Base-by-base conservation (phyloP, 2,113 vertebrate species). In the Genyomyrus donnyi region DNA sequence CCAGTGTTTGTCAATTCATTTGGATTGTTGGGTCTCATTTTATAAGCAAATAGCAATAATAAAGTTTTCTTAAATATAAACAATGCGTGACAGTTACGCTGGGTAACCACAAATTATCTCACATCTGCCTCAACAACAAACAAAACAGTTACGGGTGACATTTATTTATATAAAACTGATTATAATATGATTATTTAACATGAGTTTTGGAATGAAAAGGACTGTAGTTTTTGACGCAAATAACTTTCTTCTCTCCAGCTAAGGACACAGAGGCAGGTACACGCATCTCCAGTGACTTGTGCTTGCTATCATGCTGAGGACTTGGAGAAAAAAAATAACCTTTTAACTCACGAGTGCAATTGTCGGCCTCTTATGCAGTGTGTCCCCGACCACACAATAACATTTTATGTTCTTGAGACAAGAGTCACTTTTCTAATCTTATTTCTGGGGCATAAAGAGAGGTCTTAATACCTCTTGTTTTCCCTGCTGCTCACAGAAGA, bases 351-450 rank as follows among this genome's bases (percentile, higher is more conserved):
- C 2, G 27, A 90, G 58, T 90, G 48, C 31, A 74, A 88, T 49
- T 39, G n/a, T 42, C 11, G 8, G 45, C 53, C 90, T 74, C 80
- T 89, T 89, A 49, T 52, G 74, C 84, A 53, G 77, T 52, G 31
- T 89, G 52, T 89, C 87, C 80, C 83, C 52, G 13, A 84, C 42
- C 19, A 70, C 77, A 90, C 70, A 91, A 91, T 89, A 86, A 85
- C 88, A 89, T 91, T 91, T 91, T 91, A 91, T 84, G 90, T 89
- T 89, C 90, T 91, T 88, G 90, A 90, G 90, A 90, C 87, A 89
- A 91, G 90, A 89, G 83, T 86, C 90, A 89, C 88, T 91, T 89
- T 85, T 70, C 90, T 83, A 88, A 88, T 89, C 87, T 90, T 66
- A 66, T 77, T 88, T 89, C 90, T 86, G 83, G 88, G 84, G 88